These are phyloP conservation scores for Troides aeacus DNA, from an alignment of 2,888 invertebrate species.

Conservation along the genomic window DNA sequence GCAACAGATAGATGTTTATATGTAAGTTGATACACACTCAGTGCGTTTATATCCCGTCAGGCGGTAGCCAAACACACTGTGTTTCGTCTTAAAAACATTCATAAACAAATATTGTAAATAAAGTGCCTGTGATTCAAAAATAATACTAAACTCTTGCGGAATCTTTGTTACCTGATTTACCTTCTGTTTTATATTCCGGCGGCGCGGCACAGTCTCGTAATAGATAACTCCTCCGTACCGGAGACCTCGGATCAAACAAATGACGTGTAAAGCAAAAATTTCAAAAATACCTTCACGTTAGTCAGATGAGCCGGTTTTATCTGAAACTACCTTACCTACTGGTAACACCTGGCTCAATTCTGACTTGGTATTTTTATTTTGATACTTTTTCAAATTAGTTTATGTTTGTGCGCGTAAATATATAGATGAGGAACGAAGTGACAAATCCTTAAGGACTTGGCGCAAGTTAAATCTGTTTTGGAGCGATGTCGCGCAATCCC, in stretches of 20 bases:
- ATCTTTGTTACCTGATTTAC: neutral
- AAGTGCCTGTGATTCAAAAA: too few species aligned
- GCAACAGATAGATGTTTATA: too few species aligned
- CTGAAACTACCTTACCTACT: too few species aligned
- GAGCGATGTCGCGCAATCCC: slow-evolving; percentile 11
- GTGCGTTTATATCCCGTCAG: too few species aligned
- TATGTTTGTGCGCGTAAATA: neutral
- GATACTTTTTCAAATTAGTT: too few species aligned
- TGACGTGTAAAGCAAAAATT: slow-evolving; percentile 14
- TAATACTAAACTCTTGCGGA: neutral
- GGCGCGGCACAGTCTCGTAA: neutral
- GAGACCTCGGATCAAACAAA: slow-evolving; percentile 15
- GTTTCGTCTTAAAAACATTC: too few species aligned
- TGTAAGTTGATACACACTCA: too few species aligned
- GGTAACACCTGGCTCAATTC: too few species aligned
- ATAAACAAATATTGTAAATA: too few species aligned
- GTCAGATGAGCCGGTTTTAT: neutral
- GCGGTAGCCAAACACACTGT: too few species aligned
- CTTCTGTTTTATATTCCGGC: slow-evolving; percentile 3
- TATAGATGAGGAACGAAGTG: neutral
- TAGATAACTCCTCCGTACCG: slow-evolving; percentile 6
- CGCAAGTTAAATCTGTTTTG: slow-evolving; percentile 24
- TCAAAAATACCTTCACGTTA: neutral
- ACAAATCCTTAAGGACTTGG: slow-evolving; percentile 1
- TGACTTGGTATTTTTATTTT: too few species aligned